Evolutionary conservation across 1,140 invertebrate genomes (phyloP).

Genomic region (Pararge aegeria): DNA sequence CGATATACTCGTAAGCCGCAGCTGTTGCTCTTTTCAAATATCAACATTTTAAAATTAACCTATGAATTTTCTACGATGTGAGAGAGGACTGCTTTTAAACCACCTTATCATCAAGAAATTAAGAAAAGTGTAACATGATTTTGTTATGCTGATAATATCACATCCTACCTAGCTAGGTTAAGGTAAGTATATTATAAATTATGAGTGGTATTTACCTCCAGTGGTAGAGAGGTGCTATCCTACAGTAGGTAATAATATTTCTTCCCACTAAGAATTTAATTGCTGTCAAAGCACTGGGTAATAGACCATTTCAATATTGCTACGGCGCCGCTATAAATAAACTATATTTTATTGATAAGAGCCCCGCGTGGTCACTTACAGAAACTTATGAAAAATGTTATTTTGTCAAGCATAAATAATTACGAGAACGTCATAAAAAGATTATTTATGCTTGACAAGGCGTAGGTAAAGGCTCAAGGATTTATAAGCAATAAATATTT

Average conservation of each 20-base stretch:
- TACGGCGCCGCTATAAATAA: conserved; percentile 66
- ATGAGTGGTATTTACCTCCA: not conserved
- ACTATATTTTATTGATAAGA: conserved; percentile 70
- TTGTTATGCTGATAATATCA: no score
- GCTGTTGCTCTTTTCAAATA: no score
- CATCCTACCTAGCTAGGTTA: no score
- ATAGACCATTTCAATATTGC: conserved; percentile 30
- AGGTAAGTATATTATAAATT: not conserved
- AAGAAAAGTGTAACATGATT: no score
- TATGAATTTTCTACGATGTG: no score
- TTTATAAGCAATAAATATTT: conserved; percentile 80
- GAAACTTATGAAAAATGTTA: conserved; percentile 77
- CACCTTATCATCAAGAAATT: no score
- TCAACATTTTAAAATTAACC: no score
- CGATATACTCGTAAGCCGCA: no score
- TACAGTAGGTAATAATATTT: conserved; percentile 6
- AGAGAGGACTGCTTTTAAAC: no score
- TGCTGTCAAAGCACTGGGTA: conserved; percentile 26
- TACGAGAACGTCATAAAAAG: no score
- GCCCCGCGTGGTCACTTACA: conserved; percentile 58
- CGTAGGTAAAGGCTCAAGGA: conserved; percentile 79
- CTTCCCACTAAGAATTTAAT: conserved; percentile 17
- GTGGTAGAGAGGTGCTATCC: not conserved
- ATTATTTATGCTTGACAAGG: no score
- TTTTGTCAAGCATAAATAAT: conserved; percentile 77